Evolutionary conservation across 2,888 invertebrate genomes (phyloP), one percentile per base, ranked within the genome.

Genomic region (Tachina grossa): DNA sequence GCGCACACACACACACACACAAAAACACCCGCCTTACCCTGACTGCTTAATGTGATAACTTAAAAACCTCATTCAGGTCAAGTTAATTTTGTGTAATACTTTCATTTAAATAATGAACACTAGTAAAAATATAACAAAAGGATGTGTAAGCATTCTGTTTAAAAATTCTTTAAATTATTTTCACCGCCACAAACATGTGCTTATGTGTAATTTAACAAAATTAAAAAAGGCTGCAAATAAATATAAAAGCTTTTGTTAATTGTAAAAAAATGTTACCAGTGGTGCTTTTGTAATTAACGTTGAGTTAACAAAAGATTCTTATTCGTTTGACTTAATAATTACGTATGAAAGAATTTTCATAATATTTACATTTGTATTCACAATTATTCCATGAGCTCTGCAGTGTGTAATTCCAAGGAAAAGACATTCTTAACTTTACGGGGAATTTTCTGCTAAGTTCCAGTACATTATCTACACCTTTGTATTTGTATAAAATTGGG

Each of bases 1-100:
- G 6, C 31, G 4, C 31, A 31, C 31, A 3, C 31, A 31, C 31
- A 4, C 4, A 31, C 31, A 31, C 31, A 11, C 11, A 45, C 45
- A 45, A 1, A 45, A 45, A 45, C 13, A 45, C 45, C 10, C 19
- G 9, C 43, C 43, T 43, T 43, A 2, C 3, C 8, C 31, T 31
- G 31, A 31, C 31, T 31, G 31, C 6, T 63, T 63, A 1, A 13
- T 43, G 19, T 22, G 8, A 61, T 10, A 61, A 16, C 16, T 45
- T 63, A 3, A 45, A 63, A 63, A 45, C 13, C 45, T 61, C 19
- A 19, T 63, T 16, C 47, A 65, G 65, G 47, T 47, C 65, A 65
- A 47, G 22, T 65, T 14, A 65, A 22, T 65, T 22, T 10, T 13
- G 1, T 11, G 13, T 43, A 41, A 63, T 47, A 45, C 22, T 22